Percentiles rank a stretch among this genome's conserved stretches.
These are phyloP conservation scores for Helarctos malayanus DNA, from an alignment of 2,797 vertebrate species.

Conservation along the genomic window DNA sequence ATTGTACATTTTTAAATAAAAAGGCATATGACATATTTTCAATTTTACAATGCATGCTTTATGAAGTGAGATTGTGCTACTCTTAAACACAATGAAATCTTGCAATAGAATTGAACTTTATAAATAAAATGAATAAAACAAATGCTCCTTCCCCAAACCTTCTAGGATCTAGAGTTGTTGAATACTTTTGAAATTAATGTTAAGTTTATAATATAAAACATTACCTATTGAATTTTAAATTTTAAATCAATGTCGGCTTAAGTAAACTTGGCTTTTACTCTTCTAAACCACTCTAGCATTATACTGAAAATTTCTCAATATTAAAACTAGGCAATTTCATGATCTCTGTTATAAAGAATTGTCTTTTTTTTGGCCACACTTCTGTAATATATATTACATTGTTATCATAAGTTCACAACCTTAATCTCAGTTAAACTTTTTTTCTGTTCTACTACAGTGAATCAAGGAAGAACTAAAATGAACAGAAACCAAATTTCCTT, in stretches of 20 bases:
- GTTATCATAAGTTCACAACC: background rate
- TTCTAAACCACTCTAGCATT: background rate
- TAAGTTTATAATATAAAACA: background rate
- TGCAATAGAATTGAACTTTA: background rate
- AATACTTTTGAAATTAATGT: background rate
- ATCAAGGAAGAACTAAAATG: background rate
- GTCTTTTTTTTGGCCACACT: background rate
- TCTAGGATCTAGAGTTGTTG: background rate
- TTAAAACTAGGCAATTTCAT: background rate
- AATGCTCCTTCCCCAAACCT: background rate
- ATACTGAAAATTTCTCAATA: background rate
- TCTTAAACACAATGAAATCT: background rate
- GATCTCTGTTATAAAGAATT: background rate
- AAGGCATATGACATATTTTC: background rate
- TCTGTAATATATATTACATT: background rate
- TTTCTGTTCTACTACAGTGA: background rate
- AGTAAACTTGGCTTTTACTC: background rate
- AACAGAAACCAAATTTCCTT: background rate
- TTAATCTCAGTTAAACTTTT: background rate
- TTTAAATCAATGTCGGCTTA: background rate
- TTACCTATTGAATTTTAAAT: background rate
- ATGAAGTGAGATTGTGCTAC: background rate
- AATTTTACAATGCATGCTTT: background rate
- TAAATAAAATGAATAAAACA: background rate
- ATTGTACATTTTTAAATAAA: background rate